phyloP scores from a whole-genome alignment of 2,113 vertebrate genomes.

The Hiodon tergisus region DNA sequence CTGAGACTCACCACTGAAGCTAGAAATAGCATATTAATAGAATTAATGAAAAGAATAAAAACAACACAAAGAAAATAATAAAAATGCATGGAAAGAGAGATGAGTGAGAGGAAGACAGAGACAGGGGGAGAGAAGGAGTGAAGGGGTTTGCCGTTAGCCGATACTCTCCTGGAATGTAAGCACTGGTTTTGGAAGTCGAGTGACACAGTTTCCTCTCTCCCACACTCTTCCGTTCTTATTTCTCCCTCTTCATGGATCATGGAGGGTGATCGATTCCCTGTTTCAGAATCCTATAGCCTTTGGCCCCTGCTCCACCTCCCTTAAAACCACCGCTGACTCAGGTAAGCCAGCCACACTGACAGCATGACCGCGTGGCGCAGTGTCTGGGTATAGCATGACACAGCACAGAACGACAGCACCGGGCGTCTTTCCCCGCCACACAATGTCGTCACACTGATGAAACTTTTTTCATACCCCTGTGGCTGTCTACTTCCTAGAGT shows the following conservation, averaged over 20 bases:
- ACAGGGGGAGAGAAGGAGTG: not conserved
- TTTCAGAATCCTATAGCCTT: not conserved
- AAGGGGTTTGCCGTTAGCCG: constrained; percentile 19
- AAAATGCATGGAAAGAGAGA: not conserved
- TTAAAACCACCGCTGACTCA: not conserved
- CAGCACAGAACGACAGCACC: not conserved
- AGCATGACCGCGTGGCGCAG: not conserved
- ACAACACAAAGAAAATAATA: not conserved
- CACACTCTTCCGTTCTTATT: not conserved
- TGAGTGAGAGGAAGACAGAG: not conserved
- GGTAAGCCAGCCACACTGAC: constrained; percentile 1
- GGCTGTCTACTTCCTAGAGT: no score
- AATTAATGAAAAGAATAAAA: not conserved
- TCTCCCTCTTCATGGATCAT: constrained; percentile 3
- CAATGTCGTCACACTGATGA: no score
- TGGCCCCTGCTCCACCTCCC: not conserved
- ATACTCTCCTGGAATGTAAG: constrained; percentile 27
- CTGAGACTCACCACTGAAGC: not conserved
- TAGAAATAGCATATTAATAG: not conserved
- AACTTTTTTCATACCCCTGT: no score
- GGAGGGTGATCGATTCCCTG: constrained; percentile 1
- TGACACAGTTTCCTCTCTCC: constrained; percentile 6
- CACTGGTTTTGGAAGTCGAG: not conserved
- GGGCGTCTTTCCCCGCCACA: no score
- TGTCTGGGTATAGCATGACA: constrained; percentile 6